Evolutionary conservation across 2,888 invertebrate species (phyloP), one percentile per base, ranked within the genome.

Genomic region (Rotaria magnacalcarata): DNA sequence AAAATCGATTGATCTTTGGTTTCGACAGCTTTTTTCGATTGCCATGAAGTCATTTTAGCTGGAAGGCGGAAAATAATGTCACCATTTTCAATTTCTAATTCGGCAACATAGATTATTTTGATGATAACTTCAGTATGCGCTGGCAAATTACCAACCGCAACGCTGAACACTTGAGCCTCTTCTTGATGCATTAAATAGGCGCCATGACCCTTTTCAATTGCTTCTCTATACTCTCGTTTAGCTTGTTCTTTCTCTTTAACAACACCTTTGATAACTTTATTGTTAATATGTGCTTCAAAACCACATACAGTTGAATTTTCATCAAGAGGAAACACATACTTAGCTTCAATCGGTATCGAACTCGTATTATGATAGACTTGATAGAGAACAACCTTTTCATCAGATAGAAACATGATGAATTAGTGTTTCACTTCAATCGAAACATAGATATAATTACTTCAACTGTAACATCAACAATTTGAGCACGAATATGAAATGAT

Each of bases 141-240:
- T 8, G 91, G 91, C 14, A 91, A 88, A 88, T 92, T 92, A 21
- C 91, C 91, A 43, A 92, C 90, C 88, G 90, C 91, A 41, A 91
- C 90, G 27, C 90, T 91, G 87, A 91, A 91, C 85, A 91, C 89
- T 88, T 91, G 43, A 90, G 91, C 91, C 88, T 87, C 91, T 88
- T 90, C 90, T 88, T 90, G 90, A 87, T 91, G 91, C 91, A 92
- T 91, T 27, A 92, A 89, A 87, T 91, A 91, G 7, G 91, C 92
- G 14, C 91, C 91, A 88, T 91, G 91, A 21, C 91, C 91, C 87
- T 90, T 89, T 87, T 89, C 88, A 85, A 92, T 89, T 52, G 92
- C 92, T 87, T 91, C 89, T 87, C 89, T 89, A 88, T 92, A 91
- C 86, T 91, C 91, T 75, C 88, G 88, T 85, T 90, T 90, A 11